phyloP scores from a whole-genome alignment of 1,140 invertebrate species.

The Cotesia vestalis region DNA sequence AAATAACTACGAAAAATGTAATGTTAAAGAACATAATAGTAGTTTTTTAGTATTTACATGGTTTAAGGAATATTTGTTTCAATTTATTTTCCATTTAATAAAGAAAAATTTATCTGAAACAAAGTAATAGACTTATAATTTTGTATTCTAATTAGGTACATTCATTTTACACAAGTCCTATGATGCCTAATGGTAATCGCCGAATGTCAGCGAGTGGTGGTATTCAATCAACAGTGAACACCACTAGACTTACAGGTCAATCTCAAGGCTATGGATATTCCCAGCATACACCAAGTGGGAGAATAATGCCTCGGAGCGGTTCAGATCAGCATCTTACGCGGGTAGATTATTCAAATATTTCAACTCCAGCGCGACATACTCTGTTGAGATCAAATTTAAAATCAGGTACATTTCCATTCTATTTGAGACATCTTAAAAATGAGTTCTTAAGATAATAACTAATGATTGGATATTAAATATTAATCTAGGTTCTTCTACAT shows the following conservation, averaged over 20 bases:
- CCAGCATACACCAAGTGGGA: constrained; percentile 63
- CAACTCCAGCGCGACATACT: constrained; percentile 76
- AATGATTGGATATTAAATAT: neutral
- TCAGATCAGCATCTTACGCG: constrained; percentile 85
- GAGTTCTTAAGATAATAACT: neutral
- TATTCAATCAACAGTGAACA: constrained; percentile 59
- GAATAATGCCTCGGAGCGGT: constrained; percentile 80
- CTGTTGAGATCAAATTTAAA: constrained; percentile 80
- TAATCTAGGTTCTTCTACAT: constrained; percentile 60
- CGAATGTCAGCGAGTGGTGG: constrained; percentile 68
- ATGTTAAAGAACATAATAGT: too few species aligned
- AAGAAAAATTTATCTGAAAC: neutral
- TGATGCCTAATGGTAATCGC: constrained; percentile 65
- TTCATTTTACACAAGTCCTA: constrained; percentile 78
- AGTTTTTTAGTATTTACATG: too few species aligned
- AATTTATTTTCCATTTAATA: neutral
- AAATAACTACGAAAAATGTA: too few species aligned
- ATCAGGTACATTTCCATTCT: constrained; percentile 62
- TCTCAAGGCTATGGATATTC: constrained; percentile 65
- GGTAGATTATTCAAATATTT: constrained; percentile 78
- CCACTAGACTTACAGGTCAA: constrained; percentile 58
- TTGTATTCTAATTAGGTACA: constrained; percentile 68
- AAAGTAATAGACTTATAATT: neutral
- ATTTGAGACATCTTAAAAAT: neutral
- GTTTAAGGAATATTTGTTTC: too few species aligned